Percentiles rank a stretch among this genome's conserved stretches.
These are phyloP conservation scores for Centruroides vittatus DNA, from an alignment of 1,140 invertebrate genomes.

Conservation along the genomic window DNA sequence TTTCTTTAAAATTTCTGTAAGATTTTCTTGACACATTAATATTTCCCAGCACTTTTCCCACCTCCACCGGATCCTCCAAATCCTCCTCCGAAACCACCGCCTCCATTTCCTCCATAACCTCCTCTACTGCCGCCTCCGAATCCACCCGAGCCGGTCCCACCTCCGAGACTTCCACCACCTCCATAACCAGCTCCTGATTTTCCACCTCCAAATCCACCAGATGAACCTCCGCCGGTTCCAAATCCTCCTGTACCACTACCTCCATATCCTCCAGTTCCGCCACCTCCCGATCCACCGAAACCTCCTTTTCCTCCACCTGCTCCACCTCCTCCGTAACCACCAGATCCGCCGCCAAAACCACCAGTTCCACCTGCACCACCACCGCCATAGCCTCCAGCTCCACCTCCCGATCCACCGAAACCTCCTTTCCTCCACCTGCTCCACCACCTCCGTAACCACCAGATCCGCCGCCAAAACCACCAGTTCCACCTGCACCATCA, in stretches of 20 bases:
- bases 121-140: constrained; percentile 4
- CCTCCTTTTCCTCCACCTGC: background rate
- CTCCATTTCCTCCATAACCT: background rate
- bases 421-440: too few species aligned
- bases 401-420: too few species aligned
- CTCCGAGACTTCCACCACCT: constrained; percentile 2
- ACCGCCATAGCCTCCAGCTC: background rate
- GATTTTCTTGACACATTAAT: too few species aligned
- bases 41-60: constrained; percentile 1
- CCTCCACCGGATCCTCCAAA: constrained; percentile 20
- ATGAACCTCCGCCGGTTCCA: too few species aligned
- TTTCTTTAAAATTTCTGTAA: too few species aligned
- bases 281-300: too few species aligned
- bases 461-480: background rate
- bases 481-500: background rate
- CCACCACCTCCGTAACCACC: background rate
- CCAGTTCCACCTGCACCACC: too few species aligned
- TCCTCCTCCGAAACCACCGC: constrained; percentile 1
- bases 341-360: background rate
- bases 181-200: constrained; percentile 2
- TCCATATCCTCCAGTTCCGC: background rate
- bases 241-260: background rate
- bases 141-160: background rate
- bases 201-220: background rate
- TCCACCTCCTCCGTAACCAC: too few species aligned